Percentiles rank a stretch among this genome's conserved stretches.
Conservation (phyloP, 1,140 invertebrate genomes). For the Rhyzopertha dominica region DNA sequence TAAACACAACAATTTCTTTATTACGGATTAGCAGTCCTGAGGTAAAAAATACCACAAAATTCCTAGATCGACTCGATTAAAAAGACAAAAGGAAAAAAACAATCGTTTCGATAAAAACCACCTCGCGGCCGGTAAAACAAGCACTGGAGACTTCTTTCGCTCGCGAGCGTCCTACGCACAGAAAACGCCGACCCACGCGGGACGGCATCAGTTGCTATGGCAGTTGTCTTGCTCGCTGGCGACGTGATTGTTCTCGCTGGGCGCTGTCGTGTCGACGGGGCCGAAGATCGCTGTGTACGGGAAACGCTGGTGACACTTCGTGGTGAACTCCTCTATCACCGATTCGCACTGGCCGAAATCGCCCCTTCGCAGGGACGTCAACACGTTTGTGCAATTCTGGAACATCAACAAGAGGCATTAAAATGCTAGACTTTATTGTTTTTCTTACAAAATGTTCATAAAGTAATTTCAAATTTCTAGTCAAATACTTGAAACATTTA, state of each 20-base stretch:
- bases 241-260: constrained; percentile 31
- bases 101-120: no score
- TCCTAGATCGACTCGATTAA: no score
- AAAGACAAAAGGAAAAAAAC: no score
- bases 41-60: no score
- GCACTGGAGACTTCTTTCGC: no score
- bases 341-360: constrained; percentile 72
- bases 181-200: not conserved
- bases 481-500: not conserved
- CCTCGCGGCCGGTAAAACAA: no score
- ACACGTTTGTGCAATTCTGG: constrained; percentile 71
- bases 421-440: constrained; percentile 39
- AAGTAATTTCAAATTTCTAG: constrained; percentile 10
- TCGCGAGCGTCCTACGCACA: no score
- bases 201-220: constrained; percentile 48
- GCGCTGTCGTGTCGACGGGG: constrained; percentile 31
- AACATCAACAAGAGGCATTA: constrained; percentile 41
- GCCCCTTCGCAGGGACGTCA: constrained; percentile 68
- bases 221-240: constrained; percentile 47
- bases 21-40: no score
- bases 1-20: no score
- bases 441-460: not conserved
- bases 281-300: constrained; percentile 68
- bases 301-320: constrained; percentile 67
- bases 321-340: constrained; percentile 62